Base-by-base conservation (phyloP, 2,797 vertebrate genomes). In the Pseudochaenichthys georgianus region DNA sequence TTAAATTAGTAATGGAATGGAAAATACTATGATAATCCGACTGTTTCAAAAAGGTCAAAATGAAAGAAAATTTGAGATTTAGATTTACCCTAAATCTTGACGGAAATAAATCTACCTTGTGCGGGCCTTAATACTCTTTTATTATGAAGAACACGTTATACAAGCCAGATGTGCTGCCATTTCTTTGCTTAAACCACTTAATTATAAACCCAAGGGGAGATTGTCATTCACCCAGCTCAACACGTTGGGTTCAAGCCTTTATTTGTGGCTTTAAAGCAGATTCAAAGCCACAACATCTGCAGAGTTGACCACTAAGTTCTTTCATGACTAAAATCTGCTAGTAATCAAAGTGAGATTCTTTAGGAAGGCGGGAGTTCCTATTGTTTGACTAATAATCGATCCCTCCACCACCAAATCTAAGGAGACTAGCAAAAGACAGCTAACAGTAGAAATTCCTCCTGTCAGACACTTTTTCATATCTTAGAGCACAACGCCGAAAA, bases 261-360 rank as follows among this genome's bases (percentile, higher is more conserved):
- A 77, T 77, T 83, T 80, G 71, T 48, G 58, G 73, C 38, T 80
- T 86, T 58, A 73, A 77, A 83, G 68, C 54, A 21, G 23, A 83
- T 72, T 83, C 42, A 67, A 64, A 84, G 57, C 80, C 67, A 51
- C 68, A 85, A 59, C 71, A 83, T 88, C 80, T 86, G 75, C 79
- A 70, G 58, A 59, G 62, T 80, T 77, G 75, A 87, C 82, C 78
- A 69, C 78, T 83, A 78, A 88, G 58, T 72, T 71, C 81, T 88
- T 73, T 80, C 4, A 21, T 82, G 75, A 73, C 72, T 73, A 53
- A 68, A 85, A 86, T 90, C 87, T 91, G 90, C 83, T 64, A 77
- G 77, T 81, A 89, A 92, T 92, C 83, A 87, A 75, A 65, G 74
- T 28, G 64, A 77, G 66, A 79, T 52, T 74, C 66, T 85, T 70